A percentile compares a stretch with the other conserved stretches of the same genome.
Evolutionary conservation across 2,888 invertebrate species (phyloP).

Genomic region (Sphecodes monilicornis): DNA sequence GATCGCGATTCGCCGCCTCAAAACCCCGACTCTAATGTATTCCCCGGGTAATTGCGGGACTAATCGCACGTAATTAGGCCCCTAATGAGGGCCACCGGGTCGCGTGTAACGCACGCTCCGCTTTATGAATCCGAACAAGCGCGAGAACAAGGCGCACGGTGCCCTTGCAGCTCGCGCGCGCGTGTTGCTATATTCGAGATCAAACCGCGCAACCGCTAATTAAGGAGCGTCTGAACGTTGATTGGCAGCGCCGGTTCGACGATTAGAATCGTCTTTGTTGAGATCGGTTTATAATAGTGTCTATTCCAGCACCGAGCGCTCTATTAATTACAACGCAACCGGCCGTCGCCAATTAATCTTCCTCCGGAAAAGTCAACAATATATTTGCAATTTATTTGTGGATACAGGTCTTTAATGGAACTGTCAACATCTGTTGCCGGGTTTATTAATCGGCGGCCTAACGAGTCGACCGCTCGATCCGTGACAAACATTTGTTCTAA

Average conservation of each 20-base stretch:
- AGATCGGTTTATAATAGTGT: neutral
- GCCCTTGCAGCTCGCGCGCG: neutral
- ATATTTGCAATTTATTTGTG: neutral
- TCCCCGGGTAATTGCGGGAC: conserved; percentile 74
- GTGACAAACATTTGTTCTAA: neutral
- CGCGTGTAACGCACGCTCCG: conserved; percentile 73
- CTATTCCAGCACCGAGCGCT: neutral
- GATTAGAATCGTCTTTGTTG: conserved; percentile 8
- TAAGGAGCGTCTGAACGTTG: conserved; percentile 55
- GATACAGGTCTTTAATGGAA: neutral
- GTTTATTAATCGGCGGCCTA: neutral
- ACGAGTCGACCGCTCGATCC: neutral
- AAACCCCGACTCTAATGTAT: conserved; percentile 68
- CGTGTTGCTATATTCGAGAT: conserved; percentile 34
- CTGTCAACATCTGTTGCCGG: neutral
- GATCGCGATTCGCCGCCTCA: conserved; percentile 68
- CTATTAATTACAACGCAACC: neutral
- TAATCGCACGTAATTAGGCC: conserved; percentile 77
- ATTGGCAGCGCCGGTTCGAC: conserved; percentile 58
- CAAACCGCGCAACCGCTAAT: conserved; percentile 62
- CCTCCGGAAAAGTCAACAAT: neutral
- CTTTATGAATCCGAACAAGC: conserved; percentile 73
- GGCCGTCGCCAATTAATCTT: neutral
- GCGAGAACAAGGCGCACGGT: conserved; percentile 61
- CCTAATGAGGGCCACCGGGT: conserved; percentile 77